Conservation (phyloP, 2,113 vertebrate genomes). For the Sinosuthora webbiana region DNA sequence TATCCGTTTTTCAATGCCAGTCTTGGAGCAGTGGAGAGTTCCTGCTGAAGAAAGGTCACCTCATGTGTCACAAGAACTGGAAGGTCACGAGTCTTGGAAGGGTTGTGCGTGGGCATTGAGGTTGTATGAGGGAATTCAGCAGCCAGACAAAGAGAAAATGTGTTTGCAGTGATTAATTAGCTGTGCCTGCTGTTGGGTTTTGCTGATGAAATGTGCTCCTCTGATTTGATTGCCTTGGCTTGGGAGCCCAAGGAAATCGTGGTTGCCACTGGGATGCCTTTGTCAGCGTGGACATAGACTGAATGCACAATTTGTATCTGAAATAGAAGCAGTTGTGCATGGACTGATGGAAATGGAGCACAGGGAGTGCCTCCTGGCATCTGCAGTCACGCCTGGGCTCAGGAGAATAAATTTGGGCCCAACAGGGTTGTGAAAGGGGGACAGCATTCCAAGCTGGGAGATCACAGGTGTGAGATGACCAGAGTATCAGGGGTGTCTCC, state of each 20-base stretch:
- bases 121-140: not conserved
- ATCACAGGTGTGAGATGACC: fast-evolving
- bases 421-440: not conserved
- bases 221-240: not conserved
- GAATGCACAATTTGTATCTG: not conserved
- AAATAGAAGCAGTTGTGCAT: not conserved
- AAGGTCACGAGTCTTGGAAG: not conserved
- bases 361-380: not conserved
- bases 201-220: not conserved
- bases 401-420: not conserved
- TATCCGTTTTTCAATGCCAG: not conserved
- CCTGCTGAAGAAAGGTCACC: not conserved
- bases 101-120: not conserved
- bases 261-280: not conserved
- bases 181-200: not conserved
- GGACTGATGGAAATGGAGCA: not conserved
- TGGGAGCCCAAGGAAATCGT: not conserved
- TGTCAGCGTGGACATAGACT: not conserved
- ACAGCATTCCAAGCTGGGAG: not conserved
- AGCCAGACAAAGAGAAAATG: not conserved
- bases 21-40: not conserved
- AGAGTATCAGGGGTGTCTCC: not conserved
- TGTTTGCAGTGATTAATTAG: not conserved
- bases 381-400: not conserved
- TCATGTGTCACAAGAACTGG: not conserved